Percentiles rank a stretch among this genome's conserved stretches.
phyloP scores from a whole-genome alignment of 2,113 vertebrate species.

The Trematocara marginatum region DNA sequence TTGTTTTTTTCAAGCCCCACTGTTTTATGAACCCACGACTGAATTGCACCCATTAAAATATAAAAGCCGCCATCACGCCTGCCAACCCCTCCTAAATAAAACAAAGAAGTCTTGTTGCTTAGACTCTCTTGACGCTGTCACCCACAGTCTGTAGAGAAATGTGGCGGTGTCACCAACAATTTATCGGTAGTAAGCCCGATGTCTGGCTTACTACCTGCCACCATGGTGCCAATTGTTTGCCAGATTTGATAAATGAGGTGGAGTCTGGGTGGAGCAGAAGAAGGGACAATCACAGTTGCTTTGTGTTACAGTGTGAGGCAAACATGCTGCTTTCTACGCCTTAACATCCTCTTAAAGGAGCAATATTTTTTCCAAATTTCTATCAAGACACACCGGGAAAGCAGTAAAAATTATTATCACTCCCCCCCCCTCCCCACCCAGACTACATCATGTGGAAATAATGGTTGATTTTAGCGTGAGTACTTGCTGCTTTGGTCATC shows the following conservation, averaged over 20 bases:
- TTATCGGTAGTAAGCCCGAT: not conserved
- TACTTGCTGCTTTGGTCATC: slow-evolving; percentile 1
- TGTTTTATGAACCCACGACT: not conserved
- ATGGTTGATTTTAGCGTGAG: not conserved
- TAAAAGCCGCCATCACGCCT: not conserved
- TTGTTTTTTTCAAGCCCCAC: not conserved
- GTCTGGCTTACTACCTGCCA: not conserved
- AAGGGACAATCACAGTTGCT: not conserved
- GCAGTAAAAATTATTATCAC: not conserved
- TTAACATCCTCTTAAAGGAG: slow-evolving; percentile 10
- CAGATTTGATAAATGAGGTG: slow-evolving; percentile 1
- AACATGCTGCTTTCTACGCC: not conserved
- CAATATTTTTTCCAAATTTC: not conserved
- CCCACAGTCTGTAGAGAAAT: not conserved
- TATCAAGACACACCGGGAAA: not conserved
- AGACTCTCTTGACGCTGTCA: not conserved
- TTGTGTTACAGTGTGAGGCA: not conserved
- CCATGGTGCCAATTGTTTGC: not conserved
- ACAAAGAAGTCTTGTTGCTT: not conserved
- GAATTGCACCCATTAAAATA: not conserved
- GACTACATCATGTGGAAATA: not conserved
- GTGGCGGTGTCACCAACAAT: not conserved
- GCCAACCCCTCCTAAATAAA: not conserved
- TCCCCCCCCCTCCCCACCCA: not conserved
- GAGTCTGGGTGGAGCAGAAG: not conserved